Base-by-base conservation (phyloP, 2,797 vertebrate genomes). In the Acanthurus lineatus region DNA sequence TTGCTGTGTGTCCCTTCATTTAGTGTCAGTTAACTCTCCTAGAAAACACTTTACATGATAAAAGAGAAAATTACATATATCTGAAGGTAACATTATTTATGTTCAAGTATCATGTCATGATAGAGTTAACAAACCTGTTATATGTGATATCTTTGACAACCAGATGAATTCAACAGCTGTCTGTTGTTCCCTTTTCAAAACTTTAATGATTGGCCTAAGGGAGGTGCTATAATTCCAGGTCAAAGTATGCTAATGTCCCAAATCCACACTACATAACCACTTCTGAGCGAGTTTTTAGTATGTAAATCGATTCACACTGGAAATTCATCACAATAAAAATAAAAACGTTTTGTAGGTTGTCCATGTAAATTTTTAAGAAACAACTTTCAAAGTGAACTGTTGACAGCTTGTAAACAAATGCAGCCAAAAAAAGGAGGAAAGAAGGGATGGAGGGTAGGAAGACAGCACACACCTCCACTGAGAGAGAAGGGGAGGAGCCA, bases 381-480 rank as follows among this genome's bases (percentile, higher is more conserved):
- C 15, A 56, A 19, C 12, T 35, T 42, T 17, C 54, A 11, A 25
- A 28, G 15, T n/a, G n/a, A 64, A 58, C 32, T 44, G 5, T 11
- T 58, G 45, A 49, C 61, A 48, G 28, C 15, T 1, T 3, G 25
- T 63, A 11, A 22, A 73, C n/a, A 57, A 52, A 49, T 6, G 57
- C n/a, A 15, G 40, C 14, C 47, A 47, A 14, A 17, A 17, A 51
- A 20, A 71, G 35, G 52, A 54, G 32, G 62, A 47, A 68, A 62
- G 9, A 52, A 64, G 35, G 14, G 49, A 44, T 12, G 22, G 28
- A 52, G 0, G 3, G 38, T 12, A 52, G 51, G 25, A 69, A 32
- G 28, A 19, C 57, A 69, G 69, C 77, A 89, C 97, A 88, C 95
- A 97, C 97, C 97, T 97, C 95, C 78, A 92, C 84, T 68, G 94